A percentile compares a stretch with the other conserved stretches of the same genome.
Conservation (phyloP, 1,140 invertebrate genomes). For the Notospermus geniculatus region DNA sequence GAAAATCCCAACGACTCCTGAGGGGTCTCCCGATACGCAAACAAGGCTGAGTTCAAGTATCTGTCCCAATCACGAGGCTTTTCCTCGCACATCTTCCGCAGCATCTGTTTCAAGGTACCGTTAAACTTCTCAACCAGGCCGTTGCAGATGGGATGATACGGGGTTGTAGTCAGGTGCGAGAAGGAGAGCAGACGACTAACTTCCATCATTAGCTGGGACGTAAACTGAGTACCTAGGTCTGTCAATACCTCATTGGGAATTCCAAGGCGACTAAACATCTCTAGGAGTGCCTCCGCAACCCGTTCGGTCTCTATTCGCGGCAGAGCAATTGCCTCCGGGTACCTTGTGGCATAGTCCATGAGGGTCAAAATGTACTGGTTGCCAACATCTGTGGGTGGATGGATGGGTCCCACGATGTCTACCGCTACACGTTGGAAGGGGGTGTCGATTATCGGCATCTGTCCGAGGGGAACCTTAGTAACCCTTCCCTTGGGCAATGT, state of each 20-base stretch:
- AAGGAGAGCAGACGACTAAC: constrained; percentile 23
- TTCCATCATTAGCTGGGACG: constrained; percentile 27
- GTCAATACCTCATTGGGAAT: constrained; percentile 39
- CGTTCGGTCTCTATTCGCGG: constrained; percentile 20
- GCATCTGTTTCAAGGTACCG: constrained; percentile 21
- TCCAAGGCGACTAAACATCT: constrained; percentile 51
- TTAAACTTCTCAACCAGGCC: constrained; percentile 22
- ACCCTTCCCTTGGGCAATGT: too few relatives aligned
- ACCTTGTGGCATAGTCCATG: constrained; percentile 29
- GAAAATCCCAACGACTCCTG: too few relatives aligned
- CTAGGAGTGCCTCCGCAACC: constrained; percentile 24
- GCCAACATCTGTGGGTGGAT: constrained; percentile 19
- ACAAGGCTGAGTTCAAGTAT: constrained; percentile 24
- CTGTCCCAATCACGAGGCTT: constrained; percentile 25
- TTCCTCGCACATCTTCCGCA: constrained; percentile 20
- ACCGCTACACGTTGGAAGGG: constrained; percentile 29
- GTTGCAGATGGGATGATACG: constrained; percentile 26
- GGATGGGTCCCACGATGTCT: constrained; percentile 23
- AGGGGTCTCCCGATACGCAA: constrained; percentile 25
- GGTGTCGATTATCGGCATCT: constrained; percentile 22
- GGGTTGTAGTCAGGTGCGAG: constrained; percentile 21
- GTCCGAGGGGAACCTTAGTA: constrained; percentile 22
- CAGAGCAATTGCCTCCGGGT: constrained; percentile 27
- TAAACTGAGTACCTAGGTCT: constrained; percentile 27
- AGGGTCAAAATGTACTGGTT: constrained; percentile 24